phyloP scores from a whole-genome alignment of 2,797 vertebrate genomes.

The Gallinago nigripennis region DNA sequence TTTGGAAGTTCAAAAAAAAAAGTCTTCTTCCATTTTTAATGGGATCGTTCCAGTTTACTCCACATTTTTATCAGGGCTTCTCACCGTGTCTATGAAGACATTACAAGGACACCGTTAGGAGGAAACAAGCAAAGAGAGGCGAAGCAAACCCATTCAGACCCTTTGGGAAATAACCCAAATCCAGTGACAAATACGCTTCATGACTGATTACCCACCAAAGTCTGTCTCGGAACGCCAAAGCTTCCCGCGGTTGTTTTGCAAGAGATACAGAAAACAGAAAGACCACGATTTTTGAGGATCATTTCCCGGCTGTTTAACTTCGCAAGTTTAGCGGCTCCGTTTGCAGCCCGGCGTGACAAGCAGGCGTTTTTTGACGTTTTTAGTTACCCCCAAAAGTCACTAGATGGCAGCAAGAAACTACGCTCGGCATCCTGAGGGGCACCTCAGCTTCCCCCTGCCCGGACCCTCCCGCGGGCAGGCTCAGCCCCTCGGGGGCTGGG shows the following conservation, averaged over 20 bases:
- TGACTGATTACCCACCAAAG: not conserved
- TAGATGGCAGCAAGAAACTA: slow-evolving; percentile 71
- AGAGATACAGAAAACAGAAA: not conserved
- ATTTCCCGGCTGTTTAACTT: not conserved
- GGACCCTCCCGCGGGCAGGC: not conserved
- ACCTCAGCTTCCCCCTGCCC: fast-evolving
- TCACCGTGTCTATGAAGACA: fast-evolving
- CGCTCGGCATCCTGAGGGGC: not conserved
- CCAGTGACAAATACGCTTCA: not conserved
- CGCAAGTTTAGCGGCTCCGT: fast-evolving
- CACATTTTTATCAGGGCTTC: fast-evolving
- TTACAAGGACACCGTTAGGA: not conserved
- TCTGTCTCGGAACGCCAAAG: not conserved
- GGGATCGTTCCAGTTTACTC: not conserved
- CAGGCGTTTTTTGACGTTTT: fast-evolving
- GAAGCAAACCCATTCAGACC: not conserved
- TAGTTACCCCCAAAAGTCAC: not conserved
- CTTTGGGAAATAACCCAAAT: not conserved
- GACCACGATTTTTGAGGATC: not conserved
- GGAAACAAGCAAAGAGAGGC: not conserved
- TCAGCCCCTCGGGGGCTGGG: no score
- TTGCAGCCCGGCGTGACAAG: fast-evolving
- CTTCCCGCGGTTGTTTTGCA: not conserved
- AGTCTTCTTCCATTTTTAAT: not conserved
- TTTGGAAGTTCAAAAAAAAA: not conserved